Percentiles rank a stretch among this genome's conserved stretches.
phyloP scores from a whole-genome alignment of 2,113 vertebrate species.

The Ciconia maguari region DNA sequence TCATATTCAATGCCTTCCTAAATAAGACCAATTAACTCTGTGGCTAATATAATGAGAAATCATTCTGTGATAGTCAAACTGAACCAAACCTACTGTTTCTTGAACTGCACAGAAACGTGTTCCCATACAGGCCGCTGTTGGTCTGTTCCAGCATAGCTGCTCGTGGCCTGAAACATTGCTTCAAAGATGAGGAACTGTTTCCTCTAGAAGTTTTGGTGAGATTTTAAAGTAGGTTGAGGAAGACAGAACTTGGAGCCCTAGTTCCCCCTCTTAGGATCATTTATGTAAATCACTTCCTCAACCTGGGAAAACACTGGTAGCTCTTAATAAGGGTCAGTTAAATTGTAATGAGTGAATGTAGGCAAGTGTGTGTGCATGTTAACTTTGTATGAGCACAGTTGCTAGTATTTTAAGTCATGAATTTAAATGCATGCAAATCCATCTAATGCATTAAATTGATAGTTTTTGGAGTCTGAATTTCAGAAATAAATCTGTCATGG shows the following conservation, averaged over 20 bases:
- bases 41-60: neutral
- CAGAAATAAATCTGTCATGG: neutral
- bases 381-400: neutral
- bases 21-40: neutral
- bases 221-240: neutral
- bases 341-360: neutral
- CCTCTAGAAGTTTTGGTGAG: neutral
- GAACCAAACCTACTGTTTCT: neutral
- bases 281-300: neutral
- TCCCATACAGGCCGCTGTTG: neutral
- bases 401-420: neutral
- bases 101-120: neutral
- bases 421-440: neutral
- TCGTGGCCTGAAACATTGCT: neutral
- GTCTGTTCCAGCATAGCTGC: neutral
- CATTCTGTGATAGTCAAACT: neutral
- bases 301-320: neutral
- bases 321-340: neutral
- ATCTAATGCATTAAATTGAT: neutral
- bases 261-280: neutral
- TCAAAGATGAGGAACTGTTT: neutral
- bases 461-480: neutral
- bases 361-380: neutral
- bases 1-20: neutral
- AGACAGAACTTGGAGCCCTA: neutral